Evolutionary conservation across 2,888 invertebrate genomes (phyloP).

Genomic region (Hemistola chrysoprasaria): DNA sequence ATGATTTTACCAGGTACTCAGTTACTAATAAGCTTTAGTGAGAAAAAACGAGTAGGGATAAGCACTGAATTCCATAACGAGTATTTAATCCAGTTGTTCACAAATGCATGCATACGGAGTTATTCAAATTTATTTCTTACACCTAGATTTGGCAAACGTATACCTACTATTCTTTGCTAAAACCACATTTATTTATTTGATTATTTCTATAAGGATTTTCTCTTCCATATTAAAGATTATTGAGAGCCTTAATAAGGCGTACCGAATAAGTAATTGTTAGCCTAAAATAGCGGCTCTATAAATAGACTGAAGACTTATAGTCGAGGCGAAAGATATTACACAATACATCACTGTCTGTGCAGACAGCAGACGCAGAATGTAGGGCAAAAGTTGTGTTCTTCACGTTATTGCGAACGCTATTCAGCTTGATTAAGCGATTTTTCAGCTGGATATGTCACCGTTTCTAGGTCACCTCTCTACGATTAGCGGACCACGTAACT

Average conservation of each 20-base stretch:
- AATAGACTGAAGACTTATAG: slow-evolving; percentile 17
- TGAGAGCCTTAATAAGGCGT: slow-evolving; percentile 6
- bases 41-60: too few species aligned
- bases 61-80: too few species aligned
- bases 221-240: too few species aligned
- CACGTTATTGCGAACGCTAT: slow-evolving; percentile 34
- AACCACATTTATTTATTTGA: too few species aligned
- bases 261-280: slow-evolving; percentile 8
- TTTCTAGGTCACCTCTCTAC: slow-evolving; percentile 39
- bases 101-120: too few species aligned
- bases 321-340: slow-evolving; percentile 23
- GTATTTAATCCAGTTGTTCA: too few species aligned
- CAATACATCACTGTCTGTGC: slow-evolving; percentile 22
- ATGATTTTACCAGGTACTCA: too few species aligned
- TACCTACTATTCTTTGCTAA: too few species aligned
- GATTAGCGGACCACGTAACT: slow-evolving; percentile 35
- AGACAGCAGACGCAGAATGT: slow-evolving; percentile 22
- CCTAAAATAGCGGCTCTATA: slow-evolving; percentile 10
- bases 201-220: too few species aligned
- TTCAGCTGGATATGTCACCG: slow-evolving; percentile 27
- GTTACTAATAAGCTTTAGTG: too few species aligned
- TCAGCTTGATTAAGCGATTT: slow-evolving; percentile 40
- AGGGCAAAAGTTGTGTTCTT: slow-evolving; percentile 27
- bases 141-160: too few species aligned
- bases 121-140: too few species aligned